Base-by-base conservation (phyloP, 1,140 invertebrate genomes). In the Sycophila sp. region DNA sequence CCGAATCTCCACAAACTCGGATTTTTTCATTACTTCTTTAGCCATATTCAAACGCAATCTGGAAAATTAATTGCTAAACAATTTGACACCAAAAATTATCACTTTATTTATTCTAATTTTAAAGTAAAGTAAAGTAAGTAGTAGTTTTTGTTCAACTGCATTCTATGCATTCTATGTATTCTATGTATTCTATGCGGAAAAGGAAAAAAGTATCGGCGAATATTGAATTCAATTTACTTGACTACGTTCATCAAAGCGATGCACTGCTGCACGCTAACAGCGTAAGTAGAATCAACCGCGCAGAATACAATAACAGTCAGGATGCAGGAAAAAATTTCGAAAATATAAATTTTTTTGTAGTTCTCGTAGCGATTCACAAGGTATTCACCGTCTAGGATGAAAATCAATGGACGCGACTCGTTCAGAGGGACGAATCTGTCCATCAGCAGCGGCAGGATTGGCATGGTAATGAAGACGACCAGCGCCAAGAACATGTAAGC, bases 161-260 rank as follows among this genome's bases (percentile, higher is more conserved):
- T n/a, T n/a, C n/a, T n/a, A n/a, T n/a, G n/a, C n/a, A n/a, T n/a
- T n/a, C n/a, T n/a, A n/a, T n/a, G n/a, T n/a, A n/a, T n/a, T n/a
- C n/a, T n/a, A n/a, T n/a, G n/a, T n/a, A n/a, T n/a, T n/a, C n/a
- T n/a, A n/a, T n/a, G n/a, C n/a, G n/a, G n/a, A n/a, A n/a, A n/a
- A n/a, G n/a, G n/a, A n/a, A n/a, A n/a, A n/a, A n/a, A n/a, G n/a
- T n/a, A n/a, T n/a, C n/a, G n/a, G n/a, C n/a, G n/a, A n/a, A n/a
- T n/a, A n/a, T n/a, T n/a, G n/a, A n/a, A n/a, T n/a, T n/a, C n/a
- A 2, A 42, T 24, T 42, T 28, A 60, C 58, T 60, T 60, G 38
- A 60, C 58, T 4, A 60, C 15, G 10, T 8, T 19, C 5, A 60
- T n/a, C 36, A 60, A 30, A 22, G 11, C 58, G 13, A 60, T 22